phyloP scores from a whole-genome alignment of 2,797 vertebrate species.

The Notoglanidium macrostoma region DNA sequence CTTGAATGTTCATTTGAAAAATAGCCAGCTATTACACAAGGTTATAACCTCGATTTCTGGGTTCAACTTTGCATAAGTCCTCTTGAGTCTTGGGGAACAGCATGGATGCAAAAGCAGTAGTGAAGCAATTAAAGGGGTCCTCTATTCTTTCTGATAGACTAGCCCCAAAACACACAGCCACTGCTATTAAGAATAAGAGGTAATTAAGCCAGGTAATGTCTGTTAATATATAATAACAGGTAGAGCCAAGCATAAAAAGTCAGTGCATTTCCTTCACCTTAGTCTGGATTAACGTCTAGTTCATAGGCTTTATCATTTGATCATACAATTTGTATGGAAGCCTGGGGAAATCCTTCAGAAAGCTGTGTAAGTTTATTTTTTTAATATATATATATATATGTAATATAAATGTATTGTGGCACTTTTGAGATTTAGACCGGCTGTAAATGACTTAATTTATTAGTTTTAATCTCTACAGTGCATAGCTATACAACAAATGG shows the following conservation, averaged over 20 bases:
- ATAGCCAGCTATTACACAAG: constrained; percentile 69
- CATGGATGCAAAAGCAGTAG: constrained; percentile 56
- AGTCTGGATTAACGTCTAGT: no score
- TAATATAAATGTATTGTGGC: no score
- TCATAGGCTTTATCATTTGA: neutral
- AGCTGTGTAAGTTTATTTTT: no score
- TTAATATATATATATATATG: no score
- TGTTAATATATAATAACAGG: constrained; percentile 29
- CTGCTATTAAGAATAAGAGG: constrained; percentile 5
- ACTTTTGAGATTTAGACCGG: neutral
- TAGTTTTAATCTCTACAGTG: neutral
- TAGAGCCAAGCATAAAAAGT: constrained; percentile 19
- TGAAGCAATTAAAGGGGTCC: constrained; percentile 71
- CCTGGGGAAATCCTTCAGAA: neutral
- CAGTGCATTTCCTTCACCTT: constrained; percentile 6
- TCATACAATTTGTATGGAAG: neutral
- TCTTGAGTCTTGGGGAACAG: constrained; percentile 60
- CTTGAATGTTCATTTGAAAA: constrained; percentile 74
- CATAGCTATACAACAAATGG: neutral
- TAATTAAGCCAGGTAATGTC: neutral
- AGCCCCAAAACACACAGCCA: constrained; percentile 47
- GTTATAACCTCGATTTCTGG: constrained; percentile 74
- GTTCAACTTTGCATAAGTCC: constrained; percentile 71
- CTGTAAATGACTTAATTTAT: neutral
- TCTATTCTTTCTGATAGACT: constrained; percentile 39